Conservation (phyloP, 2,113 vertebrate genomes). For the Oxygymnocypris stewartii region DNA sequence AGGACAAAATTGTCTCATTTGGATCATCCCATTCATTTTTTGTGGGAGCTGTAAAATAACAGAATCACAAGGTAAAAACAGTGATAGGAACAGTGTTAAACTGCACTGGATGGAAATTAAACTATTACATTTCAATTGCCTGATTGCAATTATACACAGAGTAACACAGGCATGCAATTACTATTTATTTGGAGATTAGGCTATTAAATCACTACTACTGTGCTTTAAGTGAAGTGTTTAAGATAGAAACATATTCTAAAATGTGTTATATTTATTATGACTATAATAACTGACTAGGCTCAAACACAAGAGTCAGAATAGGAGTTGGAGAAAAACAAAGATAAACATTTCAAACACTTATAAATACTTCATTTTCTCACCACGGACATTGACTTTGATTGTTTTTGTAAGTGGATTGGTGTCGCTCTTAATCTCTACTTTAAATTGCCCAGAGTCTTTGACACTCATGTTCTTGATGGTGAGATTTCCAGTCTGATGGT, state of each 20-base stretch:
- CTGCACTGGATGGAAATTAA: neutral
- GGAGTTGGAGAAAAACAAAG: too few species aligned
- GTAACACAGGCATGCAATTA: neutral
- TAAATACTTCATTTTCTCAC: neutral
- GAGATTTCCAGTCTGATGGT: neutral
- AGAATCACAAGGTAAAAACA: neutral
- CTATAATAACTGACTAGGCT: neutral
- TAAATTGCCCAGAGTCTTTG: neutral
- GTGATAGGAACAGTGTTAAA: neutral
- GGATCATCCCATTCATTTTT: neutral
- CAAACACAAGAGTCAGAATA: neutral
- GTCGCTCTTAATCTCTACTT: neutral
- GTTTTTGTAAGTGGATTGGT: neutral
- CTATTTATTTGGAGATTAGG: neutral
- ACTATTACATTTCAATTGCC: neutral
- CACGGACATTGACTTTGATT: neutral
- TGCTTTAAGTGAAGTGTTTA: neutral
- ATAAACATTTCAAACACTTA: neutral
- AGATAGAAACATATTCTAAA: neutral
- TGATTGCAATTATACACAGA: neutral
- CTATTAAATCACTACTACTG: neutral
- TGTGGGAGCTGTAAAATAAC: slow-evolving; percentile 1
- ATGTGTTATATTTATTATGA: neutral
- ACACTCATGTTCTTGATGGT: neutral
- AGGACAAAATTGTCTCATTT: neutral